These are phyloP conservation scores for Phylloscopus trochiloides DNA, from an alignment of 2,113 vertebrate species.

Conservation along the genomic window DNA sequence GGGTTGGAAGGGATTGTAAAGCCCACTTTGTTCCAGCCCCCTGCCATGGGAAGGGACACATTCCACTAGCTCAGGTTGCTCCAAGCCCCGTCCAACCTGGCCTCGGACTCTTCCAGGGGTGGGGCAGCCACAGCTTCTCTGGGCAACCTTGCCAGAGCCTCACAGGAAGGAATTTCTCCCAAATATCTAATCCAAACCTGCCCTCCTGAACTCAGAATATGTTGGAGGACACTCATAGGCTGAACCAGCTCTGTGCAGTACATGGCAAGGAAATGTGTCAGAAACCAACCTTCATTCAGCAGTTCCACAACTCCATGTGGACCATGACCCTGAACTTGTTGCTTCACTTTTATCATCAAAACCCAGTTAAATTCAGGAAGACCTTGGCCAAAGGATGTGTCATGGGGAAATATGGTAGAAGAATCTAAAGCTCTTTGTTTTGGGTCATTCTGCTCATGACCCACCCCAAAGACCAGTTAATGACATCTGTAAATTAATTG, in stretches of 20 bases:
- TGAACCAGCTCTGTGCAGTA: background rate
- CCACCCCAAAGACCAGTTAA: background rate
- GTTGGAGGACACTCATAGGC: background rate
- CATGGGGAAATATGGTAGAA: background rate
- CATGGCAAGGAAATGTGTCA: background rate
- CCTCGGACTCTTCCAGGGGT: background rate
- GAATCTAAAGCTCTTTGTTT: background rate
- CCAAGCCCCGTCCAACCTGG: accelerated
- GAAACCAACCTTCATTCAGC: background rate
- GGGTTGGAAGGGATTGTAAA: background rate
- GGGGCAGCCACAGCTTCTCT: background rate
- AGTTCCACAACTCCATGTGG: background rate
- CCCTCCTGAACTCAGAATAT: background rate
- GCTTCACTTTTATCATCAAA: background rate
- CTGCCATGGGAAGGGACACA: background rate
- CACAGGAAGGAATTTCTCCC: background rate
- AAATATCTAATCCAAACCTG: background rate
- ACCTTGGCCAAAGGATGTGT: background rate
- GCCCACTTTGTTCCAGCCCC: background rate
- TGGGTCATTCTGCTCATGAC: background rate
- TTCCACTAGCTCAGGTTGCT: background rate
- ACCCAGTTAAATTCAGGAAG: background rate
- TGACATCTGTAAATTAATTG: background rate
- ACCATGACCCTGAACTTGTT: background rate
- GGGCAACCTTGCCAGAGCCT: background rate